Evolutionary conservation across 1,140 invertebrate genomes (phyloP), one percentile per base, ranked within the genome.

Genomic region (Trachymyrmex septentrionalis): DNA sequence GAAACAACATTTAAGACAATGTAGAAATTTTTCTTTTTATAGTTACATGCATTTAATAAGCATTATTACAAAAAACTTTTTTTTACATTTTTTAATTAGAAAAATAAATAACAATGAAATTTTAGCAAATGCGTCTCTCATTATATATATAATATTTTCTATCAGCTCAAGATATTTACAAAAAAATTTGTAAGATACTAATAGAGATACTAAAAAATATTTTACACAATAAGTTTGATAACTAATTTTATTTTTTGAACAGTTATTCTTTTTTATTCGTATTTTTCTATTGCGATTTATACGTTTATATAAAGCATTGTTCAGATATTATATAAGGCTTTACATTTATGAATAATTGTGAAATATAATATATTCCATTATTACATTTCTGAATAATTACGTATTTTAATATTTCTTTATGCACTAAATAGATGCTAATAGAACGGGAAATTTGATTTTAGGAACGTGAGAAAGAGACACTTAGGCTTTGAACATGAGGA

Each of bases 391-490:
- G 34, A 16, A 14, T 75, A 38, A 44, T 30, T 14, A 24, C 14
- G 14, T 38, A 59, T 76, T 30, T 44, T 61, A 19, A 76, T 76
- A 38, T 2, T 38, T 76, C 19, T 12, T 44, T 44, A 10, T 73
- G 19, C 14, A 16, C 4, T 61, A 77, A 19, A 21, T 9, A 19
- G n/a, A 16, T 24, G 21, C 38, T 64, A 77, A 77, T 48, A 50
- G n/a, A 76, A 44, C 21, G 57, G 10, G n/a, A 77, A 64, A 77
- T 64, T 21, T 77, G 24, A 77, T 77, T 77, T 24, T 64, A 77
- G 75, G 21, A 61, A 61, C 3, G 64, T 4, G 73, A 61, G n/a
- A 55, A 59, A 27, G 34, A 61, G 7, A 34, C 38, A 44, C 34
- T 77, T 24, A 24, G 55, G 21, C 73, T 61, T 38, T 30, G 34